A percentile compares a stretch with the other conserved stretches of the same genome.
Conservation (phyloP, 2,888 invertebrate genomes). For the Enchytraeus crypticus region DNA sequence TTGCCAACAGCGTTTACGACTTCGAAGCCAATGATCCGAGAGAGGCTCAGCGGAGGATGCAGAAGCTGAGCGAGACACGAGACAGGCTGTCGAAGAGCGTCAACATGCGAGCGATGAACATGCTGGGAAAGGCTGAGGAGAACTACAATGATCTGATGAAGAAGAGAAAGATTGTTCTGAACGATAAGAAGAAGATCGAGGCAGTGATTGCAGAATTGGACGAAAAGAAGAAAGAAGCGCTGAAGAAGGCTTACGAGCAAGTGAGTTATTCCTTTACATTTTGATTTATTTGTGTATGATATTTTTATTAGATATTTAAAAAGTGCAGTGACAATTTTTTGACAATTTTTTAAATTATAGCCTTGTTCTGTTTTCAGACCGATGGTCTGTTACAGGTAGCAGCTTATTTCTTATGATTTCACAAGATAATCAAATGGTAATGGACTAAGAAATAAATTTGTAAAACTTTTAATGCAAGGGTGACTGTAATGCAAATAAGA, state of each 20-base stretch:
- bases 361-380: too few relatives aligned
- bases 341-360: too few relatives aligned
- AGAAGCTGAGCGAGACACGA: slow-evolving; percentile 55
- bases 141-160: slow-evolving; percentile 63
- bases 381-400: too few relatives aligned
- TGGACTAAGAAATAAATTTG: too few relatives aligned
- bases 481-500: too few relatives aligned
- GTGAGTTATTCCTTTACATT: too few relatives aligned
- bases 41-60: slow-evolving; percentile 60
- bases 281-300: too few relatives aligned
- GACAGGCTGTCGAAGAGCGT: slow-evolving; percentile 52
- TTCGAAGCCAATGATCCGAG: slow-evolving; percentile 55
- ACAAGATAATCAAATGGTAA: too few relatives aligned
- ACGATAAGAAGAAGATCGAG: slow-evolving; percentile 65
- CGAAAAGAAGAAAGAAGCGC: slow-evolving; percentile 74
- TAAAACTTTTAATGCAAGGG: too few relatives aligned
- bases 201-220: slow-evolving; percentile 79
- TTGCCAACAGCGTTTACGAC: slow-evolving; percentile 49
- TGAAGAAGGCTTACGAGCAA: slow-evolving; percentile 69
- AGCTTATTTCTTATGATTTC: too few relatives aligned
- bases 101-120: slow-evolving; percentile 75
- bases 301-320: too few relatives aligned
- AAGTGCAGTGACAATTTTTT: too few relatives aligned
- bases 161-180: slow-evolving; percentile 64
- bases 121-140: slow-evolving; percentile 77